Conservation (phyloP, 1,140 invertebrate species). For the Muscidifurax raptorellus region DNA sequence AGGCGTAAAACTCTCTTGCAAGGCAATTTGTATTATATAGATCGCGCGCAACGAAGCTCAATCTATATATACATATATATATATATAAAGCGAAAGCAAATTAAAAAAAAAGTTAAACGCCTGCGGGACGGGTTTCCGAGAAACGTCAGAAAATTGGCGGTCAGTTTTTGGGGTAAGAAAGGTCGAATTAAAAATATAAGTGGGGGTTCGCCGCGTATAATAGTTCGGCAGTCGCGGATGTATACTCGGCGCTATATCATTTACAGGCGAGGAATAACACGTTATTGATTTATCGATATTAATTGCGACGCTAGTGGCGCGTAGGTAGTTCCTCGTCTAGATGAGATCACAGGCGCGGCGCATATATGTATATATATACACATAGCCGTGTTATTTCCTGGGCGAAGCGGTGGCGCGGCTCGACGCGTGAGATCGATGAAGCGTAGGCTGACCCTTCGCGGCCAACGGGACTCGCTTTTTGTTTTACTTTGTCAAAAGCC, state of each 20-base stretch:
- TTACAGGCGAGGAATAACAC: constrained; percentile 21
- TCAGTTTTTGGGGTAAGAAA: constrained; percentile 9
- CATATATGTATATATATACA: too few relatives aligned
- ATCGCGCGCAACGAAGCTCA: neutral
- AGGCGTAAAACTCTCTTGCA: neutral
- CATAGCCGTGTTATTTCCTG: constrained; percentile 38
- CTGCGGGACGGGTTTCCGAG: neutral
- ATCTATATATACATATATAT: neutral
- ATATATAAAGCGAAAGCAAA: neutral
- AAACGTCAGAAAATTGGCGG: constrained; percentile 10
- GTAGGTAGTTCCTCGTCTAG: constrained; percentile 13
- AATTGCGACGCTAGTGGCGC: constrained; percentile 20
- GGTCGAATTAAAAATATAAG: constrained; percentile 26
- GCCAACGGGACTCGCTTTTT: constrained; percentile 31
- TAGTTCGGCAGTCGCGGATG: constrained; percentile 2
- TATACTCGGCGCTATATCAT: constrained; percentile 29
- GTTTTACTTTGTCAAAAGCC: constrained; percentile 38
- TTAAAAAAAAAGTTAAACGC: neutral
- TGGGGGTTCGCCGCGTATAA: neutral
- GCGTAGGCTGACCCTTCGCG: constrained; percentile 36
- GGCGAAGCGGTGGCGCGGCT: neutral
- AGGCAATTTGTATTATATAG: neutral
- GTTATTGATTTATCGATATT: constrained; percentile 51
- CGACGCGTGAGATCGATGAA: constrained; percentile 36
- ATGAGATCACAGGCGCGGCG: constrained; percentile 39